phyloP scores from a whole-genome alignment of 37 sponge, comb jelly and placozoan genomes.

The Diacarnus erythraeanus region DNA sequence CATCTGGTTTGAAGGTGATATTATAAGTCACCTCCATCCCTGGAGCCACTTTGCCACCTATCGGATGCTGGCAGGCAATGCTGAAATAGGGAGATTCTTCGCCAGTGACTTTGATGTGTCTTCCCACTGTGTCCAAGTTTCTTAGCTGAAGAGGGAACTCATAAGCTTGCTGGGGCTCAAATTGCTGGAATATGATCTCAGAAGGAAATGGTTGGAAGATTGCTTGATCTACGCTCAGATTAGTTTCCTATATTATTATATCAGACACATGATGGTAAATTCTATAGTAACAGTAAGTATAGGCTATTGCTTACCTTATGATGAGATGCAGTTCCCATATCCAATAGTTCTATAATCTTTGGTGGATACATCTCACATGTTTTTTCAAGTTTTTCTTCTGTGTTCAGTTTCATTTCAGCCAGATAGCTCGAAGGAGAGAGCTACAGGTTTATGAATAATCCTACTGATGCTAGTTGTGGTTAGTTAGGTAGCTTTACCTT shows the following conservation, averaged over 20 bases:
- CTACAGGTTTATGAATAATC: conserved; percentile 6
- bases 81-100: conserved; percentile 95
- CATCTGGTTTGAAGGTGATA: conserved; percentile 86
- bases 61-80: conserved; percentile 55
- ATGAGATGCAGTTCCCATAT: conserved; percentile 77
- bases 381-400: conserved; percentile 69
- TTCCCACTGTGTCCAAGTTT: conserved; percentile 90
- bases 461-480: too few species aligned
- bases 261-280: not conserved
- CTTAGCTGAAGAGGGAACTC: conserved; percentile 76
- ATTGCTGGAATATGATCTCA: conserved; percentile 93
- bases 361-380: conserved; percentile 75
- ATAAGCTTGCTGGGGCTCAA: conserved; percentile 71
- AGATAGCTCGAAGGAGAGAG: conserved; percentile 83
- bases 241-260: conserved; percentile 49
- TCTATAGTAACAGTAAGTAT: too few species aligned
- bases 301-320: conserved; percentile 59
- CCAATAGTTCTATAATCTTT: conserved; percentile 85
- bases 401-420: conserved; percentile 69
- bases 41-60: conserved; percentile 93
- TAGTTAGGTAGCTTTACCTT: conserved; percentile 23
- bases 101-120: conserved; percentile 79
- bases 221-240: conserved; percentile 81
- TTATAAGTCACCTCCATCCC: conserved; percentile 93
- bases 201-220: conserved; percentile 93